These are phyloP conservation scores for Radopholus similis DNA, from an alignment of 1,140 invertebrate genomes.

Conservation along the genomic window DNA sequence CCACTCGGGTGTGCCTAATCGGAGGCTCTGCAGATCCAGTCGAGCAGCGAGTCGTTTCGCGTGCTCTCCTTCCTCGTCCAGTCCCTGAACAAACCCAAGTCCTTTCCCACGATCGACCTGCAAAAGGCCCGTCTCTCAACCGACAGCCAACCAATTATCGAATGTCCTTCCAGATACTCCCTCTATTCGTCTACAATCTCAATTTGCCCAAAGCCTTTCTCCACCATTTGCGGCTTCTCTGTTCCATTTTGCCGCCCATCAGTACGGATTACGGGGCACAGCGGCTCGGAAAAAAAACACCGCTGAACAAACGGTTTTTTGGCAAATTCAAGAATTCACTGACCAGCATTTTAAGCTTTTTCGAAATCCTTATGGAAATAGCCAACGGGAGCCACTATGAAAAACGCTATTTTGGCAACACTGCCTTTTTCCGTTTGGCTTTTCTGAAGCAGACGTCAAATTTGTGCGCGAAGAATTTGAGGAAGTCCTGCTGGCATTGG, in stretches of 20 bases:
- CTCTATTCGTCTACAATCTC: slow-evolving; percentile 18
- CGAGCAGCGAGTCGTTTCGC: slow-evolving; percentile 9
- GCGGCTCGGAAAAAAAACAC: background rate
- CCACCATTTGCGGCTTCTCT: slow-evolving; percentile 5
- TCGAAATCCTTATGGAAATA: background rate
- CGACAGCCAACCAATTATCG: background rate
- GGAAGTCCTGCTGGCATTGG: too few relatives aligned
- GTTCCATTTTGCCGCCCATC: background rate
- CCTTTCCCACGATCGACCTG: slow-evolving; percentile 14
- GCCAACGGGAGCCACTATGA: too few relatives aligned
- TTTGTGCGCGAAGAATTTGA: too few relatives aligned
- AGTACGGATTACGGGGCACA: slow-evolving; percentile 16
- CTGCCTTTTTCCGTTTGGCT: too few relatives aligned
- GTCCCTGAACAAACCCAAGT: slow-evolving; percentile 16
- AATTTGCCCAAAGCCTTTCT: slow-evolving; percentile 18
- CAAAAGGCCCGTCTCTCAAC: slow-evolving; percentile 9
- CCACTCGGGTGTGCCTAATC: background rate
- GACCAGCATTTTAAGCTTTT: background rate
- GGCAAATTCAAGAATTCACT: background rate
- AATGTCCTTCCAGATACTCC: slow-evolving; percentile 1
- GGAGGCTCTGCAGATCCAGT: slow-evolving; percentile 9
- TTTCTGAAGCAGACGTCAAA: too few relatives aligned
- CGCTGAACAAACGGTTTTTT: background rate
- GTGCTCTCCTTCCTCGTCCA: slow-evolving; percentile 24
- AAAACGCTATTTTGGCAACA: too few relatives aligned